Evolutionary conservation across 2,113 vertebrate genomes (phyloP), one percentile per base, ranked within the genome.

Genomic region (Otocyon megalotis): DNA sequence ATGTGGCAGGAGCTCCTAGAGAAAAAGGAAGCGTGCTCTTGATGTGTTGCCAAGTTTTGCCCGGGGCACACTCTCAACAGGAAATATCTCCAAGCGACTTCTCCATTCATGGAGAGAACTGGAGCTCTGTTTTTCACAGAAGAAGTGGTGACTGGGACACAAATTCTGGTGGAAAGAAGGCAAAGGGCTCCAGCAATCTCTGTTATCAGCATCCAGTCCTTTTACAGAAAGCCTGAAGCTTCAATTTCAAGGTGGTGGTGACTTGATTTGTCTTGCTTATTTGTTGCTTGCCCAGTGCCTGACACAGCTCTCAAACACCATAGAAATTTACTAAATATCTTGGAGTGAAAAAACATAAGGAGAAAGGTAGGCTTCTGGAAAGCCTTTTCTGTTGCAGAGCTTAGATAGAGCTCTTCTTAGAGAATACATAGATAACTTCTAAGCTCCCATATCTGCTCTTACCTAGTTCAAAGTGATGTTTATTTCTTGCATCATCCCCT

Each of bases 11-110:
- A 67, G 56, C 9, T 32, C 22, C 65, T 6, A 4, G 56, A 24
- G n/a, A 53, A 74, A 85, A 85, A 56, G 74, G 74, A 96, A 96
- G 58, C 9, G 1, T 0, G 0, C 8, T 22, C 8, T 0, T 1
- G 17, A 24, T 50, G 20, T 74, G 53, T 30, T n/a, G 69, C 28
- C 63, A 16, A 11, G 62, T 86, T 79, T 72, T 88, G n/a, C 8
- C 67, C 80, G 19, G 30, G 37, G 53, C 15, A 12, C 26, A 30
- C 58, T 90, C 50, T 90, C 50, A 92, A 6, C 79, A 30, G 91
- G 80, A 90, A 92, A 58, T 12, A 10, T 15, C 37, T 80, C 65
- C 81, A 53, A 65, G 67, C 82, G 53, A 95, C 90, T 96, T 97
- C 97, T 84, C 62, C 80, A 79, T 96, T 93, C 58, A 48, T 4